Conservation (phyloP, 2,113 vertebrate species). For the Motacilla alba region DNA sequence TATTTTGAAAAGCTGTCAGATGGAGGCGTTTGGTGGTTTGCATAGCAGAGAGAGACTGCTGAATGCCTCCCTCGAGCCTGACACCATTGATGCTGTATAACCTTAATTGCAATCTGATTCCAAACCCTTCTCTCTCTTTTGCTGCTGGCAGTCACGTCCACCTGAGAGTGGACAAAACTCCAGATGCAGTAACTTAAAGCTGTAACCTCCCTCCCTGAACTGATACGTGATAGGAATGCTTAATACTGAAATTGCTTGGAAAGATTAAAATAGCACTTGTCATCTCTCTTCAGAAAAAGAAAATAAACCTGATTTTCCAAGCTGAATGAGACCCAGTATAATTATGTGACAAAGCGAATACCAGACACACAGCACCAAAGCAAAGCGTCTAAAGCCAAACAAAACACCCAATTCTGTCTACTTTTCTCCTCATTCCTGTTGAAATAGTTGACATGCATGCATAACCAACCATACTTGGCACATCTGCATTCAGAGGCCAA, state of each 20-base stretch:
- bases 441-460: background rate
- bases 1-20: conserved; percentile 59
- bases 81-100: background rate
- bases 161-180: conserved; percentile 37
- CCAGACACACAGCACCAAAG: background rate
- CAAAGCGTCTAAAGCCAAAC: background rate
- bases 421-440: background rate
- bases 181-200: conserved; percentile 13
- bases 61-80: conserved; percentile 1
- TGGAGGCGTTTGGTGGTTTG: conserved; percentile 23
- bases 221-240: background rate
- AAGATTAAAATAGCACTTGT: conserved; percentile 56
- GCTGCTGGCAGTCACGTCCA: background rate
- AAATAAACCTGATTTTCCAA: conserved; percentile 47
- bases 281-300: conserved; percentile 18
- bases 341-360: conserved; percentile 15
- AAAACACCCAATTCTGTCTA: background rate
- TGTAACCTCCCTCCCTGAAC: background rate
- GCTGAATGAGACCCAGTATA: background rate
- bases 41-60: background rate
- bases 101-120: background rate
- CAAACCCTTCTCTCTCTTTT: background rate
- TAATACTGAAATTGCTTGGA: conserved; percentile 2
- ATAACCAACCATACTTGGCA: background rate
- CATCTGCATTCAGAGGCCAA: background rate